Base-by-base conservation (phyloP, 2,113 vertebrate genomes). In the Corythaixoides concolor region DNA sequence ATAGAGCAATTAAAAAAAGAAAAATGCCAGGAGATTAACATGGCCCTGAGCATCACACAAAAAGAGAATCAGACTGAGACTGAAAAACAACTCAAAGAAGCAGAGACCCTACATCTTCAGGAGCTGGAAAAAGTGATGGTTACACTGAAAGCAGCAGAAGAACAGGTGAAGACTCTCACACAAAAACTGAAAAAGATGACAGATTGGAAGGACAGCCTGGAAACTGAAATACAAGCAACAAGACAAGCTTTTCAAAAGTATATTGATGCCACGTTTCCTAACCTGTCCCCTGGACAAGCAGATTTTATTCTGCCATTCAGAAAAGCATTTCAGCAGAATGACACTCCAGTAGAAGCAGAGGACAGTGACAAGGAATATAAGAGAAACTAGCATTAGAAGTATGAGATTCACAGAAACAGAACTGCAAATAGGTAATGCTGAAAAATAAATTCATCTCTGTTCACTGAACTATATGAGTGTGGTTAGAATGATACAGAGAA, bases 301-400 rank as follows among this genome's bases (percentile, higher is more conserved):
- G 95, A 98, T 95, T 98, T 98, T 78, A 97, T 98, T 90, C 91
- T 98, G 67, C 98, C 97, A 35, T 87, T 96, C 94, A 97, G 98
- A 95, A 96, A 95, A 90, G 72, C 79, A 82, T 95, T 88, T 85
- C 22, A 62, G 73, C 88, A 87, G 45, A 78, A 49, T 23, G 39
- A 77, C 10, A 28, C 14, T 12, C 23, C 11, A 18, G 67, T 75
- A 75, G 85, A 72, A 72, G 13, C 32, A 50, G 50, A 77, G 28
- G 47, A 56, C 33, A 30, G 5, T 81, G 67, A 73, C n/a, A 43
- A 81, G 22, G 27, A 81, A 49, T 70, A 7, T n/a, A 50, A 60
- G 39, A 72, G 41, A 47, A 39, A 23, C 43, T 59, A 26, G 12
- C 28, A 15, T 8, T 30, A 21, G 12, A 59, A 74, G 43, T 15